phyloP scores from a whole-genome alignment of 2,797 vertebrate genomes.

The Alfaro cultratus region DNA sequence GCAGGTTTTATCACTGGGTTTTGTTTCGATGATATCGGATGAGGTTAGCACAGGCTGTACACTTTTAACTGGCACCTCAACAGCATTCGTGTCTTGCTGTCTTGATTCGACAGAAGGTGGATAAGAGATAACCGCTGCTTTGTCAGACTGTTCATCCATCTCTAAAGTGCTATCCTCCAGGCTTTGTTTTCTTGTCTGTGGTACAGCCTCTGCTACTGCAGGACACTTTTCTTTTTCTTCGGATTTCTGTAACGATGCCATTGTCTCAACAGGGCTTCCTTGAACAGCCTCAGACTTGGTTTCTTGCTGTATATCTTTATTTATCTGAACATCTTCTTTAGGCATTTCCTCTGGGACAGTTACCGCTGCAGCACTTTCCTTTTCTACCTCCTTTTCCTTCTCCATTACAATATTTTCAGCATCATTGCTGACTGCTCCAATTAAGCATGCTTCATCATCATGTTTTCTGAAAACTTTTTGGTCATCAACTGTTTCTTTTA shows the following conservation, averaged over 20 bases:
- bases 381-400: conserved; percentile 37
- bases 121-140: conserved; percentile 16
- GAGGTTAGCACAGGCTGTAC: conserved; percentile 22
- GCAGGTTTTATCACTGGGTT: conserved; percentile 18
- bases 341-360: conserved; percentile 21
- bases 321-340: conserved; percentile 36
- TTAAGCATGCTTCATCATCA: conserved; percentile 31
- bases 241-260: conserved; percentile 25
- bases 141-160: conserved; percentile 32
- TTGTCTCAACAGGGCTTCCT: conserved; percentile 26
- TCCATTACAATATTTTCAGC: conserved; percentile 37
- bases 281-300: conserved; percentile 17
- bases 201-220: conserved; percentile 1
- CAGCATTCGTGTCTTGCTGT: conserved; percentile 35
- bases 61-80: conserved; percentile 24
- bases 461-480: conserved; percentile 33
- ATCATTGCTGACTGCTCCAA: conserved; percentile 21
- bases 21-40: conserved; percentile 29
- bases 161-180: conserved; percentile 14
- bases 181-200: conserved; percentile 20
- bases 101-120: conserved; percentile 18
- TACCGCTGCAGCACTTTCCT: background rate
- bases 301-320: conserved; percentile 35
- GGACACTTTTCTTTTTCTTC: conserved; percentile 22
- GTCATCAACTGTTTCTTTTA: conserved; percentile 34